These are phyloP conservation scores for Rambutsinella grinnellia DNA, from an alignment of 2,888 invertebrate species.

Conservation along the genomic window DNA sequence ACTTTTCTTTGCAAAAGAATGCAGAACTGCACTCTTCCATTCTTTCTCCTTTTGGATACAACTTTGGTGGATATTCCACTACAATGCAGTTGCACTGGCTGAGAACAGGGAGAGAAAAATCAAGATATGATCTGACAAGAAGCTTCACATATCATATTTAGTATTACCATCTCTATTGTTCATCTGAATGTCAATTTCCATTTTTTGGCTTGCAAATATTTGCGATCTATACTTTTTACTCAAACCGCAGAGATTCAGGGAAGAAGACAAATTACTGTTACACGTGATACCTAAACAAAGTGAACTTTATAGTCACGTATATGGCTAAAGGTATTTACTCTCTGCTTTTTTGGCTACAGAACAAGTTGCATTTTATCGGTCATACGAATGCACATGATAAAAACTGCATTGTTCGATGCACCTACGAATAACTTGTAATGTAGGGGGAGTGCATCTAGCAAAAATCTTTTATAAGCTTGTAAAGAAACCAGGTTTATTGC, in stretches of 20 bases:
- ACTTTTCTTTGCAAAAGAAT: not conserved
- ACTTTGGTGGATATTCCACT: conserved; percentile 1
- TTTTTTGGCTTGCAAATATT: conserved; percentile 16
- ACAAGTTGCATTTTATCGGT: not conserved
- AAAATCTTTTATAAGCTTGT: not conserved
- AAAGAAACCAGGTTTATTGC: conserved; percentile 41
- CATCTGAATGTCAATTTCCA: conserved; percentile 8
- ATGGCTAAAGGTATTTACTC: not conserved
- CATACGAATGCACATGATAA: not conserved
- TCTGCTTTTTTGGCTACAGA: not conserved
- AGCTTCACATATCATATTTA: not conserved
- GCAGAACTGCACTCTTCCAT: not conserved
- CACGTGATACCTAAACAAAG: not conserved
- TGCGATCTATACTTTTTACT: not conserved
- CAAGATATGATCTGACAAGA: conserved; percentile 27
- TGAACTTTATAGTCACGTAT: not conserved
- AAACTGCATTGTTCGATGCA: not conserved
- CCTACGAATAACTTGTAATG: no score
- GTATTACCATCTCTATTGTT: not conserved
- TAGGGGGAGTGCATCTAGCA: no score
- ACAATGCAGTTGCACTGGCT: conserved; percentile 33
- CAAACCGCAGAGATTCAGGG: not conserved
- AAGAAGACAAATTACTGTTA: not conserved
- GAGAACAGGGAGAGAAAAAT: conserved; percentile 18
- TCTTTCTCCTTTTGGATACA: conserved; percentile 27